Evolutionary conservation across 2,797 vertebrate species (phyloP), one percentile per base, ranked within the genome.

Genomic region (Gymnodraco acuticeps): DNA sequence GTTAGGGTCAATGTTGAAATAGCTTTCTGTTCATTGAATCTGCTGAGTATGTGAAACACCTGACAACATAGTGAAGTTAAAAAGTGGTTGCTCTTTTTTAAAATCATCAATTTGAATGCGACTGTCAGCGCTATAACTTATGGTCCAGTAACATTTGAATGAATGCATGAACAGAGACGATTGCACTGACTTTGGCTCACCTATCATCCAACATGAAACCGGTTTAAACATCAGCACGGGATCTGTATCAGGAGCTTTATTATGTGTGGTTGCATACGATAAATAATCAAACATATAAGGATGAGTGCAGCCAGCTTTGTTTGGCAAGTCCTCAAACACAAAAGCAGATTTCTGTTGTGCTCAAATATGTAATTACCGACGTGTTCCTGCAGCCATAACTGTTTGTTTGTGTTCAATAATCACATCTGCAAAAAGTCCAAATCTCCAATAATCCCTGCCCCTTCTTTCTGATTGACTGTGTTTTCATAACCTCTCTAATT

Each of bases 351-450:
- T 31, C 42, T 0, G 3, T 2, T 20, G 38, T 52, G 33, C 38
- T 62, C 6, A 14, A 10, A 2, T n/a, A 16, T 68, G 13, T 64
- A 31, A 69, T 61, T 47, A 56, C 45, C 0, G 3, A 17, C 8
- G 0, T 56, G 61, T 46, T 61, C 56, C 31, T 50, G 31, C 64
- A 46, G 7, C 33, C 10, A 20, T 7, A 20, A 16, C 43, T 43
- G 3, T 52, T 56, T 48, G 3, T 52, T 58, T 10, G 6, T 43
- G 45, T 51, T 50, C 20, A 10, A 27, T 12, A 54, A 33, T 38
- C 45, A 19, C 15, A n/a, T 47, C 55, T 80, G 77, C 5, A 65
- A n/a, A 60, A 52, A 64, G 11, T 5, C 12, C 43, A 41, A n/a
- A 62, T 75, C 56, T 33, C 6, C 10, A 2, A 10, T 59, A 10